Evolutionary conservation across 2,113 vertebrate species (phyloP).

Genomic region (Cynoglossus semilaevis): DNA sequence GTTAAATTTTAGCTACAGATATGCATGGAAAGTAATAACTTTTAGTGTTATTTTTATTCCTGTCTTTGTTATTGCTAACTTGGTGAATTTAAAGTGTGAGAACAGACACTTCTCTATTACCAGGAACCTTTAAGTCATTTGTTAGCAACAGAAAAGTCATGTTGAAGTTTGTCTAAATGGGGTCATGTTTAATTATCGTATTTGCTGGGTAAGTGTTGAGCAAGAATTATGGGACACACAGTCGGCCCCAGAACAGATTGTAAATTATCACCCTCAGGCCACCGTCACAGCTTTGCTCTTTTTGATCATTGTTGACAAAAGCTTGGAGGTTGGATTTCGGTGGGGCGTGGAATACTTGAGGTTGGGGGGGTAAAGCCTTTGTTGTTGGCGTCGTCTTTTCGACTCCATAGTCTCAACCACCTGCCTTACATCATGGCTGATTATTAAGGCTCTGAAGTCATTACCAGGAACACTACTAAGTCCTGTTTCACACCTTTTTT

Average conservation of each 20-base stretch:
- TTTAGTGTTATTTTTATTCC: too few species aligned
- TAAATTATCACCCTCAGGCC: constrained; percentile 51
- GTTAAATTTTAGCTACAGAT: too few species aligned
- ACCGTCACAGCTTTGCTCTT: constrained; percentile 32
- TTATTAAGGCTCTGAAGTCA: constrained; percentile 34
- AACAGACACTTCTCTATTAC: constrained; percentile 4
- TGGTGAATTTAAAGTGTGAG: too few species aligned
- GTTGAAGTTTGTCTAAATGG: background rate
- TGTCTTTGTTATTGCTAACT: too few species aligned
- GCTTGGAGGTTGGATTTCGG: constrained; percentile 29
- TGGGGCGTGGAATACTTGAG: constrained; percentile 14
- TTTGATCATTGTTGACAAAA: constrained; percentile 57
- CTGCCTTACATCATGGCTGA: constrained; percentile 45
- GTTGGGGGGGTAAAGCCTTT: constrained; percentile 32
- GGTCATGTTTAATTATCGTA: constrained; percentile 13
- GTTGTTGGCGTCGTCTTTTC: constrained; percentile 59
- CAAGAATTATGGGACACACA: constrained; percentile 8
- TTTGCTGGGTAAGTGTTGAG: background rate
- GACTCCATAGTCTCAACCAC: constrained; percentile 42
- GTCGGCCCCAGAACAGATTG: constrained; percentile 27
- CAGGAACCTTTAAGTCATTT: constrained; percentile 14
- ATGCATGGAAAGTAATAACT: too few species aligned
- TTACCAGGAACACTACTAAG: background rate
- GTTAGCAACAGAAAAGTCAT: constrained; percentile 10
- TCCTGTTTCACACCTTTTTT: background rate